A percentile compares a stretch with the other conserved stretches of the same genome.
Evolutionary conservation across 2,113 vertebrate genomes (phyloP).

Genomic region (Spizaetus ornatus): DNA sequence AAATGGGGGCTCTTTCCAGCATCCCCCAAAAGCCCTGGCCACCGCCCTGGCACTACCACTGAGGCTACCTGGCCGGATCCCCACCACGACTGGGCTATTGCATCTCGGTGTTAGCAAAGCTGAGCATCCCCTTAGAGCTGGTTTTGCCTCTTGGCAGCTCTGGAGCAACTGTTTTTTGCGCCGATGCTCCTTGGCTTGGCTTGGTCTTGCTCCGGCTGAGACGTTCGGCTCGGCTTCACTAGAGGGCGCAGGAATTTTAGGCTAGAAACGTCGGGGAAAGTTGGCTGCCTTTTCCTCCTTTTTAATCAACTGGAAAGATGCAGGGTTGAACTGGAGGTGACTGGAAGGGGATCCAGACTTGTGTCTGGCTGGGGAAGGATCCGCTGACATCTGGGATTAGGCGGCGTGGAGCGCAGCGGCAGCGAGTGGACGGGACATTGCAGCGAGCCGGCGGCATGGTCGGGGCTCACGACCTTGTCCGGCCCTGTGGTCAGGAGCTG

Average conservation of each 20-base stretch:
- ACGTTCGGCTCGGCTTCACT: slow-evolving; percentile 46
- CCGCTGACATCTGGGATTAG: slow-evolving; percentile 61
- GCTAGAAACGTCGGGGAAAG: slow-evolving; percentile 37
- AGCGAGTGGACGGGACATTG: background rate
- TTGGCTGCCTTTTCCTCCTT: slow-evolving; percentile 30
- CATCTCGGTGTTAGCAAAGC: background rate
- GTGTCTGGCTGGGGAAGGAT: slow-evolving; percentile 55
- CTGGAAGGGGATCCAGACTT: slow-evolving; percentile 65
- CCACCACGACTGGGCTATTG: background rate
- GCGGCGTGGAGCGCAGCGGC: slow-evolving; percentile 1
- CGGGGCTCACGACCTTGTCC: accelerated
- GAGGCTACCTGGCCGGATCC: accelerated
- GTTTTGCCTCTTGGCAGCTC: background rate
- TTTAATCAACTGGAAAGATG: slow-evolving; percentile 69
- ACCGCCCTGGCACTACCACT: accelerated
- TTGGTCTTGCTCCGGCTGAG: background rate
- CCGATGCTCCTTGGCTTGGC: background rate
- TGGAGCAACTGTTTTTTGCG: background rate
- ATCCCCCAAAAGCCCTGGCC: background rate
- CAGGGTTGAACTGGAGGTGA: slow-evolving; percentile 64
- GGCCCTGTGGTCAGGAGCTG: background rate
- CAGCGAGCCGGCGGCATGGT: background rate
- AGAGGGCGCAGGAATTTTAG: slow-evolving; percentile 77
- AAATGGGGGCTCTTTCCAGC: background rate
- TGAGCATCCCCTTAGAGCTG: background rate